Conservation (phyloP, 1,140 invertebrate species). For the Lepidurus arcticus region DNA sequence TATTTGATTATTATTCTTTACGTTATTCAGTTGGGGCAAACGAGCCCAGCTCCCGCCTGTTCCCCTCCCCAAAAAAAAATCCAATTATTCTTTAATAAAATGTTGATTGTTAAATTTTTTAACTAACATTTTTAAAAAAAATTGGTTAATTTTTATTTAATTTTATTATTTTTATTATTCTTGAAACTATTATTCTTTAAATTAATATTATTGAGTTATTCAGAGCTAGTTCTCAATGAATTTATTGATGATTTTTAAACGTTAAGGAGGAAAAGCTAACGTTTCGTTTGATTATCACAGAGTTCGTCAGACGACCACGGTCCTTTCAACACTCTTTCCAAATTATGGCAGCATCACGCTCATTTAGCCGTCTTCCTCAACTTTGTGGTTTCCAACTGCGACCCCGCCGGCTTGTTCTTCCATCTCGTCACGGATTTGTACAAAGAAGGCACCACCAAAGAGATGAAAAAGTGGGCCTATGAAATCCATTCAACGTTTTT, state of each 20-base stretch:
- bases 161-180: constrained; percentile 10
- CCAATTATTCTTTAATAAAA: too few species aligned
- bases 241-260: constrained; percentile 38
- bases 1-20: constrained; percentile 31
- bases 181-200: constrained; percentile 32
- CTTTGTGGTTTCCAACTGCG: constrained; percentile 76
- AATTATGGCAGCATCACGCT: constrained; percentile 64
- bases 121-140: too few species aligned
- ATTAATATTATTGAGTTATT: not conserved
- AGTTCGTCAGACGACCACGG: constrained; percentile 67
- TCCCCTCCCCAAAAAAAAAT: too few species aligned
- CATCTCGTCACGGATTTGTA: constrained; percentile 80
- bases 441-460: constrained; percentile 75
- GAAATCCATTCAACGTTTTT: constrained; percentile 96
- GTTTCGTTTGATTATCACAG: constrained; percentile 42
- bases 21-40: constrained; percentile 26
- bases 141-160: too few species aligned
- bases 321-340: constrained; percentile 67
- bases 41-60: too few species aligned
- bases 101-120: too few species aligned
- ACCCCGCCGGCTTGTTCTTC: constrained; percentile 79
- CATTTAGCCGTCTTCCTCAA: constrained; percentile 84
- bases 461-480: constrained; percentile 93
- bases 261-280: constrained; percentile 31
- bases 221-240: not conserved